Base-by-base conservation (phyloP, 1,140 invertebrate genomes). In the Thereuonema tuberculata region DNA sequence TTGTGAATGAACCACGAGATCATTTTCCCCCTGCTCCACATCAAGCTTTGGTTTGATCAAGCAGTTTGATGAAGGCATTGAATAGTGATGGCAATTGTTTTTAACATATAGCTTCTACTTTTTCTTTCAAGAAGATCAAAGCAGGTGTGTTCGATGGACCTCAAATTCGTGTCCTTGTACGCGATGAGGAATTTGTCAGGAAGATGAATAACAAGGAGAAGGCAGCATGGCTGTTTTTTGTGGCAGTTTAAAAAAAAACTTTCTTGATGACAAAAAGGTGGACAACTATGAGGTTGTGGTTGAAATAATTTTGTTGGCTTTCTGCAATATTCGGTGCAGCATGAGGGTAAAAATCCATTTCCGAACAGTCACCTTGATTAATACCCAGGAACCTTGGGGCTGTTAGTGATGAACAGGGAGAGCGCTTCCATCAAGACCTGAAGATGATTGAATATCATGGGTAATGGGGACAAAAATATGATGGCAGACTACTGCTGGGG, bases 41-140 rank as follows among this genome's bases (percentile, higher is more conserved):
- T 55, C 57, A 62, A 62, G 56, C 55, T 37, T 62, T 62, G 31
- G 56, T n/a, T 62, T 64, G 23, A 61, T 64, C 46, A 63, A 58
- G 63, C 53, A 62, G 23, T 62, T 64, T 28, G 47, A 26, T 46
- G 20, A 15, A 37, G 57, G 31, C 31, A 37, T 37, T 37, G 17
- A 17, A 37, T 37, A 37, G 31, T 9, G 31, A 37, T 17, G 31
- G 31, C 5, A 17, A 37, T 9, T 37, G 31, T 60, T 62, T 48
- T 27, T 14, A 26, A 55, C 49, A 29, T 23, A 60, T 24, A 43
- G 20, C 54, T 59, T 56, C 60, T 5, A 17, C 58, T 53, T 55
- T 59, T 49, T 61, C 57, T 23, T 49, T 54, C 20, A 58, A 62
- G 28, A 62, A 59, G 37, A 37, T 62, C 29, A 59, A 62, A 55